Evolutionary conservation across 1,140 invertebrate genomes (phyloP), one percentile per base, ranked within the genome.

Genomic region (Wiebesia pumilae): DNA sequence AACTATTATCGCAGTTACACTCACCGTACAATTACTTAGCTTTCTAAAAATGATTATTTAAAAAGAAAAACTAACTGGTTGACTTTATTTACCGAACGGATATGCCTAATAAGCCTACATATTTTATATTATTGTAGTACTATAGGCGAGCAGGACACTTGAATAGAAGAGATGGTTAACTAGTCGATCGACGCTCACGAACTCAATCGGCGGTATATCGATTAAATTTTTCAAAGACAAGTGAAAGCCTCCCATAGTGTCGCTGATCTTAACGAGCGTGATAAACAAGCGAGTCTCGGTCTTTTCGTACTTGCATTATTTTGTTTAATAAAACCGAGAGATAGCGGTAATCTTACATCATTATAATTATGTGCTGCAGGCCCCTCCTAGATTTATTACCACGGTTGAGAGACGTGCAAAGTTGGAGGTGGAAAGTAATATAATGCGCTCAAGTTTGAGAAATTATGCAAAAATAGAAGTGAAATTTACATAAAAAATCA

Each of bases 381-480:
- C 58, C 58, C 58, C 58, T 62, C 58, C 58, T 14, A 62, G 58
- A 62, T 62, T 62, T 62, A 62, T 62, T 62, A 62, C 24, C 27
- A 62, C 58, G 58, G 21, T 62, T 62, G 58, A 62, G 58, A 62
- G 21, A 62, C 58, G 24, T 62, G 24, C 24, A 27, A 6, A 62
- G 24, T 3, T 4, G 27, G 58, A 62, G 58, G 58, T 62, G 27
- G 58, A 27, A 62, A 62, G 27, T 10, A 62, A 62, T 79, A 21
- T 79, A 81, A 81, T 62, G 16, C 62, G 9, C 33, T 71, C 35
- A 10, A 14, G 4, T 10, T 30, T 21, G 38, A 33, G 30, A 69
- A 82, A 82, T 84, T 84, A 84, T 84, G 82, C 82, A 84, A 84
- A 67, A 30, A 27, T 14, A 62, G 58, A 30, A 62, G 81, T 83